Base-by-base conservation (phyloP, 2,888 invertebrate genomes). In the Parelbella ahira region DNA sequence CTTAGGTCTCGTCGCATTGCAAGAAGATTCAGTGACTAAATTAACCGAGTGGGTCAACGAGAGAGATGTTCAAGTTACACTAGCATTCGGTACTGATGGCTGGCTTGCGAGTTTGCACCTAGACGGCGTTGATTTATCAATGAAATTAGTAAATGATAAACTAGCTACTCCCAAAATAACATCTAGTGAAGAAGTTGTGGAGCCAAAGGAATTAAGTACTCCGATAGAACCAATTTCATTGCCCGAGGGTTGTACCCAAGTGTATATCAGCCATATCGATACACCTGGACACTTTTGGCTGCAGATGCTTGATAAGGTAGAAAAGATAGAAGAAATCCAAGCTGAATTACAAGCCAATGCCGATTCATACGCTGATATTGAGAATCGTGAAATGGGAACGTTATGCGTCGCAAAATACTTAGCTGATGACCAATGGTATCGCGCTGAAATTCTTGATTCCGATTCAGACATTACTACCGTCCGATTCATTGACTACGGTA, bases 391-490 rank as follows among this genome's bases (percentile, higher is more conserved):
- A 28, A 81, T 90, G 41, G 92, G 92, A 3, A 89, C 90, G 0
- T 60, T 91, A 0, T 94, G 94, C 55, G 88, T 92, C 30, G 97
- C 97, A 0, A 92, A 93, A 60, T 97, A 95, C 69, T 90, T 92
- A 0, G 92, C 91, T 1, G 96, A 98, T 64, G 92, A 93, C 23
- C 90, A 91, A 49, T 99, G 98, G 98, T 98, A 98, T 72, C 90
- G 98, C 44, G 98, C 97, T 0, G 92, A 92, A 63, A 93, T 98
- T 4, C 90, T 97, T 23, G 96, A 95, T 64, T 90, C 93, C 0
- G 92, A 93, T 49, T 88, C 90, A 3, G 94, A 94, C 49, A 91
- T 94, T 21, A 93, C 92, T 4, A 93, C 93, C 0, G 91, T 94
- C 0, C 89, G 93, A 18, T 94, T 94, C 56, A 90, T 94, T 6